These are phyloP conservation scores for Acrossocheilus wenchowensis DNA, from an alignment of 2,797 vertebrate genomes.

Conservation along the genomic window DNA sequence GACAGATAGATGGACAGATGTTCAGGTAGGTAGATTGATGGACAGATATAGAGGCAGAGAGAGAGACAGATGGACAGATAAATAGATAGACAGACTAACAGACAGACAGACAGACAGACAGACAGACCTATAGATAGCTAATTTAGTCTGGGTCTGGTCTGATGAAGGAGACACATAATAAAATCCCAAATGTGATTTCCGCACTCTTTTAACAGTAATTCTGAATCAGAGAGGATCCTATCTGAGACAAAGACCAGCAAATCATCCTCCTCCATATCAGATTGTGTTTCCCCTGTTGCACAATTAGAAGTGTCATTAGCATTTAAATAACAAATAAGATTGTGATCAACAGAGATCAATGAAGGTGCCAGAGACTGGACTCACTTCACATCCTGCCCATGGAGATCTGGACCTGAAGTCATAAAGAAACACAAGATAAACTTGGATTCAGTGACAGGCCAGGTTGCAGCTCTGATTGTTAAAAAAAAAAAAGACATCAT, in stretches of 20 bases:
- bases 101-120: background rate
- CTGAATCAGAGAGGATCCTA: slow-evolving; percentile 54
- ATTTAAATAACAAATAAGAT: slow-evolving; percentile 85
- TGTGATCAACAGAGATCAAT: slow-evolving; percentile 82
- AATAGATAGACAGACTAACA: too few species aligned
- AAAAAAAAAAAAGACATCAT: slow-evolving; percentile 49
- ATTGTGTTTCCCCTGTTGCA: slow-evolving; percentile 72
- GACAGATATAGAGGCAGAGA: background rate
- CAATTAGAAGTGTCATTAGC: slow-evolving; percentile 85
- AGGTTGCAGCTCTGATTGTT: background rate
- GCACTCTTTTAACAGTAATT: background rate
- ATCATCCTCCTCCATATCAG: slow-evolving; percentile 79
- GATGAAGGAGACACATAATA: background rate
- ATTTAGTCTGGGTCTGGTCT: background rate
- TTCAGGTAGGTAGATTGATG: background rate
- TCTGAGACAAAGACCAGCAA: slow-evolving; percentile 73
- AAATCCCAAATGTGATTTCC: background rate
- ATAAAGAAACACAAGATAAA: slow-evolving; percentile 12
- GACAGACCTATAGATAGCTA: too few species aligned
- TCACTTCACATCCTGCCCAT: background rate
- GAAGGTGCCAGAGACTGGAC: slow-evolving; percentile 65
- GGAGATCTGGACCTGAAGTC: background rate
- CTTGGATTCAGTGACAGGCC: background rate
- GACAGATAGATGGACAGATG: background rate
- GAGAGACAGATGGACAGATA: background rate